These are phyloP conservation scores for Acanthurus tractus DNA, from an alignment of 2,797 vertebrate genomes.

Conservation along the genomic window DNA sequence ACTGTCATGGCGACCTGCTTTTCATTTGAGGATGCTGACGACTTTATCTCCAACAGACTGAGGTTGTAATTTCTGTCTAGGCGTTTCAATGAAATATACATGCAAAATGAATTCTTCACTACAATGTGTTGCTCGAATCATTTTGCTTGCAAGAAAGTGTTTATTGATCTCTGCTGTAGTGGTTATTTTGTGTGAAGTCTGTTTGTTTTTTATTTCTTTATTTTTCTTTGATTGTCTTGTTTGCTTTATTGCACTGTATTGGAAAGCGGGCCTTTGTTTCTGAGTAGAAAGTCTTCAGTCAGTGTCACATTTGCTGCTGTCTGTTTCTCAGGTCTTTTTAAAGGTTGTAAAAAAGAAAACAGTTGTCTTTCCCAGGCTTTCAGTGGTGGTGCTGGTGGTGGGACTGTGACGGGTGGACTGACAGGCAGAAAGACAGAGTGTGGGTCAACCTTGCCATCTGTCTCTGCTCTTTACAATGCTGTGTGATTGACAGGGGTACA, in stretches of 20 bases:
- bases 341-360: slow-evolving; percentile 60
- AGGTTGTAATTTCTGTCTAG: not conserved
- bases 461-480: slow-evolving; percentile 64
- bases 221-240: slow-evolving; percentile 1
- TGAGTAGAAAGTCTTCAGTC: slow-evolving; percentile 29
- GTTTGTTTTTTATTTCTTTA: not conserved
- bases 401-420: slow-evolving; percentile 51
- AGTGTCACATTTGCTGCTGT: slow-evolving; percentile 57
- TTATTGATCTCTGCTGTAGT: not conserved
- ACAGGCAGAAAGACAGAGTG: slow-evolving; percentile 64
- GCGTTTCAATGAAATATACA: not conserved
- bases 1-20: not conserved
- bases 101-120: not conserved
- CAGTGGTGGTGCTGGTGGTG: slow-evolving; percentile 42
- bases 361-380: slow-evolving; percentile 67
- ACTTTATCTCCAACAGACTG: not conserved
- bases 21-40: not conserved
- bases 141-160: not conserved
- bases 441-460: slow-evolving; percentile 72
- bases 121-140: not conserved
- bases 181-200: not conserved
- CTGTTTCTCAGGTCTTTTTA: slow-evolving; percentile 44
- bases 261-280: slow-evolving; percentile 7
- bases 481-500: slow-evolving; percentile 66
- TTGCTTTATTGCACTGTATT: not conserved